phyloP scores from a whole-genome alignment of 2,888 invertebrate genomes.

The Congeria kusceri region DNA sequence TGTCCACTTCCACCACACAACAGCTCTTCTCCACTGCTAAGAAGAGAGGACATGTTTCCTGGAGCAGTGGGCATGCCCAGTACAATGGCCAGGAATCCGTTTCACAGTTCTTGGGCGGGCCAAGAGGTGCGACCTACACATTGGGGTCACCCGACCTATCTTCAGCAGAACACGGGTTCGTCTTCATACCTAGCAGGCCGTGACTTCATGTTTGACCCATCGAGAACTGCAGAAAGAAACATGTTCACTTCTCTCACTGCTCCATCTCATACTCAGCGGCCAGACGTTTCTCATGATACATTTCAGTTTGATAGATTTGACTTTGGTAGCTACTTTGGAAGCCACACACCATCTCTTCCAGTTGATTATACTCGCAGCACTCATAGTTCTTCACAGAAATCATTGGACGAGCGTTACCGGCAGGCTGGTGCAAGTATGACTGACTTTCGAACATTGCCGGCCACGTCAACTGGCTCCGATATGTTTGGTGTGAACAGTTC shows the following conservation, averaged over 20 bases:
- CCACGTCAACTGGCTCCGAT: slow-evolving; percentile 76
- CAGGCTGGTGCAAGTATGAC: slow-evolving; percentile 76
- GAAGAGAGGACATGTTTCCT: slow-evolving; percentile 77
- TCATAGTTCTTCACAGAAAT: slow-evolving; percentile 76
- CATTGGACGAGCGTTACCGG: slow-evolving; percentile 83
- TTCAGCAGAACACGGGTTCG: slow-evolving; percentile 76
- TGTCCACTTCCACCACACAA: slow-evolving; percentile 67
- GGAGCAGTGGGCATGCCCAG: slow-evolving; percentile 74
- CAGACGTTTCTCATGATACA: slow-evolving; percentile 76
- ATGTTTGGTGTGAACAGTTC: slow-evolving; percentile 81
- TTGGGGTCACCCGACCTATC: slow-evolving; percentile 77
- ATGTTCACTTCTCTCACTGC: slow-evolving; percentile 77
- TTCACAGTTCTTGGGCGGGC: slow-evolving; percentile 78
- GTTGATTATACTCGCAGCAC: slow-evolving; percentile 77
- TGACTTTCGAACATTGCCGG: slow-evolving; percentile 81
- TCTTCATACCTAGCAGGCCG: slow-evolving; percentile 76
- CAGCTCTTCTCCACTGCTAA: slow-evolving; percentile 72
- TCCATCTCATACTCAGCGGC: slow-evolving; percentile 73
- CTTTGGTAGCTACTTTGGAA: slow-evolving; percentile 79
- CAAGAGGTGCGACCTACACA: slow-evolving; percentile 79
- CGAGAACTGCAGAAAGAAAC: slow-evolving; percentile 75
- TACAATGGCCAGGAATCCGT: slow-evolving; percentile 79
- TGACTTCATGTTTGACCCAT: slow-evolving; percentile 82
- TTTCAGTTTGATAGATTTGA: slow-evolving; percentile 79
- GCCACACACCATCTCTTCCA: slow-evolving; percentile 75